Conservation (phyloP, 2,797 vertebrate species). For the Pantherophis vulpinus region DNA sequence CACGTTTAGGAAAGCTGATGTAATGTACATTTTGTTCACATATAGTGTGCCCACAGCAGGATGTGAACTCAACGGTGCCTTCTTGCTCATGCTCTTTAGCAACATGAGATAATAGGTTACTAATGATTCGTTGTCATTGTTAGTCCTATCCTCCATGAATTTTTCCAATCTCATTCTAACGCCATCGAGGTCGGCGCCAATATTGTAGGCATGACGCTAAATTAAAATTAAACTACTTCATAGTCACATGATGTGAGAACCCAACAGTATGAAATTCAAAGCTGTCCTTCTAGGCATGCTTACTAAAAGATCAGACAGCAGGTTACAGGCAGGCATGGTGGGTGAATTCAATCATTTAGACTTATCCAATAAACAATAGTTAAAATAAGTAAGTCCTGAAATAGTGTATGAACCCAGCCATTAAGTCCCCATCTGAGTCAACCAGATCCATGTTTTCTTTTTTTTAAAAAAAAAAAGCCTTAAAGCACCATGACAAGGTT, state of each 20-base stretch:
- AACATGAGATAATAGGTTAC: not conserved
- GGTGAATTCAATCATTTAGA: not conserved
- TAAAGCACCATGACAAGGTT: not conserved
- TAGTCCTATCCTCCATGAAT: not conserved
- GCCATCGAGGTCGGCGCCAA: not conserved
- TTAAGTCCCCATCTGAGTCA: not conserved
- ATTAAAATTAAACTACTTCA: not conserved
- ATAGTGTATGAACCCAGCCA: not conserved
- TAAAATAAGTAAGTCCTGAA: not conserved
- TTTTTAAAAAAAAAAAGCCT: not conserved
- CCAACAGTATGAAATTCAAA: not conserved
- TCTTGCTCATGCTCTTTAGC: not conserved
- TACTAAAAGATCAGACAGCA: not conserved
- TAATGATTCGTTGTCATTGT: not conserved
- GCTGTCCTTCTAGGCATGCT: not conserved
- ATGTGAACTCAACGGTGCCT: not conserved
- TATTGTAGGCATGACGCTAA: not conserved
- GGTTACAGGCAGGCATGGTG: not conserved
- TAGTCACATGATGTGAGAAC: not conserved
- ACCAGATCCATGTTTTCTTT: not conserved
- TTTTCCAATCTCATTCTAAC: not conserved
- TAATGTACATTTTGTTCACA: not conserved
- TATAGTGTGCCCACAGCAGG: not conserved
- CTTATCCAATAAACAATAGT: not conserved
- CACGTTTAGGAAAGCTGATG: not conserved